phyloP scores from a whole-genome alignment of 2,797 vertebrate genomes.

The Fistularia commersonii region DNA sequence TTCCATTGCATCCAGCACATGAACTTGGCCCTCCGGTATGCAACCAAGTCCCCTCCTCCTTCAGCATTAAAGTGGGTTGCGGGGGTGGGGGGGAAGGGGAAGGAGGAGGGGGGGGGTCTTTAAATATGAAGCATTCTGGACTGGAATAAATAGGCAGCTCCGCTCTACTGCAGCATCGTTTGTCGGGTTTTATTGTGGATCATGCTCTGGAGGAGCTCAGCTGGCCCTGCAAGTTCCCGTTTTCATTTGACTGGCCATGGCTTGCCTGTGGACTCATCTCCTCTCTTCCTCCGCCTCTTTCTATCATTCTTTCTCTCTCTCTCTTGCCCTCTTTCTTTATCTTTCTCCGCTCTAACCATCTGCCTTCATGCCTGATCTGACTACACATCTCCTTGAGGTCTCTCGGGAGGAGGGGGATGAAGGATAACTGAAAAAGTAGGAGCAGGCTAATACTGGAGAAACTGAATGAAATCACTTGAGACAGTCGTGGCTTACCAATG shows the following conservation, averaged over 20 bases:
- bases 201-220: constrained; percentile 54
- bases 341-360: constrained; percentile 53
- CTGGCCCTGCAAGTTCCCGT: constrained; percentile 53
- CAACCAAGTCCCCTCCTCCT: not conserved
- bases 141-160: no score
- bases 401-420: constrained; percentile 41
- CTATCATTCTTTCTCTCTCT: constrained; percentile 16
- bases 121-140: no score
- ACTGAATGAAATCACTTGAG: not conserved
- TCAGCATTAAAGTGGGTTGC: no score
- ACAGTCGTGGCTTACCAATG: no score
- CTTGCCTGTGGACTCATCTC: constrained; percentile 54
- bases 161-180: no score
- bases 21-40: constrained; percentile 16
- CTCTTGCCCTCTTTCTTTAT: constrained; percentile 14
- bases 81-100: no score
- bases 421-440: constrained; percentile 26
- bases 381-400: constrained; percentile 48
- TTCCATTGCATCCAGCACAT: constrained; percentile 10
- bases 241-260: constrained; percentile 60
- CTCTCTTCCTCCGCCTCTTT: constrained; percentile 1
- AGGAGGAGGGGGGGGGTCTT: no score
- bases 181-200: constrained; percentile 21
- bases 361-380: constrained; percentile 63
- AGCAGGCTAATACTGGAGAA: constrained; percentile 16